Conservation (phyloP, 2,888 invertebrate genomes). For the Adela reaumurella region DNA sequence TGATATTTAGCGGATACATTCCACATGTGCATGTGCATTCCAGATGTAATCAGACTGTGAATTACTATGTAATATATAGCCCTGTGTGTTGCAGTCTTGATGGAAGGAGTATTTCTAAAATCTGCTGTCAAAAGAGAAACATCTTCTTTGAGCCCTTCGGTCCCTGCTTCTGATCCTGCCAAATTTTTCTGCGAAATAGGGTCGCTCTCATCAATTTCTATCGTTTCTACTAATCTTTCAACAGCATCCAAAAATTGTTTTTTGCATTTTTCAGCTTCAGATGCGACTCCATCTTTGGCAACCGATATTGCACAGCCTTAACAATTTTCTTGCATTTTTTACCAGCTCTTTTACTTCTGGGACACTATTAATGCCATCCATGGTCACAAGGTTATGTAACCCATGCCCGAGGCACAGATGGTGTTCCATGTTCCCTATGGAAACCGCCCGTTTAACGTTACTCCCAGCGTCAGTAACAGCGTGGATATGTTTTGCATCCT, state of each 20-base stretch:
- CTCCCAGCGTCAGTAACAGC: constrained; percentile 3
- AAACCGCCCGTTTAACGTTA: constrained; percentile 1
- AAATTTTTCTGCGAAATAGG: constrained; percentile 1
- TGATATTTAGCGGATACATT: too few species aligned
- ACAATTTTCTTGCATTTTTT: constrained; percentile 6
- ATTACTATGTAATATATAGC: too few species aligned
- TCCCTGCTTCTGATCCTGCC: neutral
- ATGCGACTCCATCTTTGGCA: constrained; percentile 1
- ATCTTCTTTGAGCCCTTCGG: too few species aligned
- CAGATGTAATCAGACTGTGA: too few species aligned
- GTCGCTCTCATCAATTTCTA: constrained; percentile 5
- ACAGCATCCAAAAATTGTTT: neutral
- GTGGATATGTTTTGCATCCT: neutral
- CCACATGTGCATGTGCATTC: too few species aligned
- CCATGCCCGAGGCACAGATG: constrained; percentile 7
- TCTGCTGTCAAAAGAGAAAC: too few species aligned
- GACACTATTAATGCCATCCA: constrained; percentile 4
- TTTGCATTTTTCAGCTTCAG: neutral
- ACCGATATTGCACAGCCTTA: constrained; percentile 1
- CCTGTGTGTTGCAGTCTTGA: too few species aligned
- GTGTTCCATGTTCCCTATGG: neutral
- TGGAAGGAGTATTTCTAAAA: too few species aligned
- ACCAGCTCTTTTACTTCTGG: constrained; percentile 1
- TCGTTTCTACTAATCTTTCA: neutral
- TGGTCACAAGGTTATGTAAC: constrained; percentile 5